A percentile compares a stretch with the other conserved stretches of the same genome.
Conservation (phyloP, 2,797 vertebrate species). For the Phrynocephalus guinanensis region DNA sequence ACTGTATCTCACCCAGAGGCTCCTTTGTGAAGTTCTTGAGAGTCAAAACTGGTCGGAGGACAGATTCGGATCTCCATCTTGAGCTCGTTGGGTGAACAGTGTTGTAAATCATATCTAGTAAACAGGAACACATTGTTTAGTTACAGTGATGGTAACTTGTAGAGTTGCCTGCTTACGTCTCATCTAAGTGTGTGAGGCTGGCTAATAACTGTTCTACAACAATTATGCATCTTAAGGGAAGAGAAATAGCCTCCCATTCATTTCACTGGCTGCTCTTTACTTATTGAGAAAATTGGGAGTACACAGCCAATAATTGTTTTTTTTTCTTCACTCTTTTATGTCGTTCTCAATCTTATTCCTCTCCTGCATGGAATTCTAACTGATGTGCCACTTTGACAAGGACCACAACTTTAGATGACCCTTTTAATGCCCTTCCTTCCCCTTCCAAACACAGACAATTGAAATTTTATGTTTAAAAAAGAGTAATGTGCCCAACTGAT, state of each 20-base stretch:
- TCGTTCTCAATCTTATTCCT: neutral
- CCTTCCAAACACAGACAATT: neutral
- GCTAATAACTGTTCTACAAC: neutral
- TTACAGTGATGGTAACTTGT: too few relatives aligned
- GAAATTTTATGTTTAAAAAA: neutral
- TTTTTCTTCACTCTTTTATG: neutral
- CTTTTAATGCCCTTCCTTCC: slow-evolving; percentile 5
- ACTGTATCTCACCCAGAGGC: too few relatives aligned
- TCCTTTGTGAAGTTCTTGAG: too few relatives aligned
- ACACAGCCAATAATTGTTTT: neutral
- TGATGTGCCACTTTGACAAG: neutral
- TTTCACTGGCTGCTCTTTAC: neutral
- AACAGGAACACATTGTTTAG: too few relatives aligned
- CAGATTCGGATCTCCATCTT: too few relatives aligned
- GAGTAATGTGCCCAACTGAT: slow-evolving; percentile 30
- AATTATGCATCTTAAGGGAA: too few relatives aligned
- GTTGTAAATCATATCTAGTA: too few relatives aligned
- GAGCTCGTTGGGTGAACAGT: too few relatives aligned
- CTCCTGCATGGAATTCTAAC: neutral
- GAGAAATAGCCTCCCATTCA: too few relatives aligned
- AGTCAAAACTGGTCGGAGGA: too few relatives aligned
- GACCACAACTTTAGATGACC: neutral
- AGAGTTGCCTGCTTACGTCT: too few relatives aligned
- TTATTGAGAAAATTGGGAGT: neutral
- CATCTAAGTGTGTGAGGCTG: neutral